Base-by-base conservation (phyloP, 53 echinoderm and acorn worm genomes). In the Paracentrotus lividus region DNA sequence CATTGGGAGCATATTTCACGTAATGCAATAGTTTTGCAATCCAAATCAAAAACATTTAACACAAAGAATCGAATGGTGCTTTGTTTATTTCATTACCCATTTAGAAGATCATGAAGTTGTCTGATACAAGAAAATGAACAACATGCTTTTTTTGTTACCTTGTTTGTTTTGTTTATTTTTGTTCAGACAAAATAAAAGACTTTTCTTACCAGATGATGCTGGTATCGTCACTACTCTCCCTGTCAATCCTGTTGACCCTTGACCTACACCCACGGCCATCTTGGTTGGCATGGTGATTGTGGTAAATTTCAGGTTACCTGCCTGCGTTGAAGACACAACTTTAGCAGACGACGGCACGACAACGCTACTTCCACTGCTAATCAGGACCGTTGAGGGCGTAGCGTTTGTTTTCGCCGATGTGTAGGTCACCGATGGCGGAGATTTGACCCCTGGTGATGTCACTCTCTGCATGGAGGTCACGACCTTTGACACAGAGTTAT, bases 261-360 rank as follows among this genome's bases (percentile, higher is more conserved):
- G 91, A 53, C 49, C 75, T n/a, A 51, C 54, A 34, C 91, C 42
- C 14, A 65, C 91, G 6, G 85, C 85, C 45, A 85, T 85, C 91
- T 91, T 94, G 42, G 91, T 90, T 91, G 94, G 94, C 78, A 94
- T 85, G 68, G 91, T 94, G 88, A 94, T 94, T 42, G 94, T 91
- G 86, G 94, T 91, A 32, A 94, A 90, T 86, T 91, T 90, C 27
- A 94, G 77, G 69, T 94, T 94, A 16, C 91, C 91, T 27, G 68
- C n/a, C 42, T 85, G 91, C 23, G 91, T 68, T 24, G 85, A 69
- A 23, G 94, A 91, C 85, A 94, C 86, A 1, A 84, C 67, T 32
- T 94, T 90, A 3, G 85, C 86, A 20, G 85, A 38, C 52, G 91
- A 65, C 36, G 94, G 85, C 2, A 91, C 91, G 8, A 76, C 72